These are phyloP conservation scores for Anaspis maculata DNA, from an alignment of 2,888 invertebrate species.

Conservation along the genomic window DNA sequence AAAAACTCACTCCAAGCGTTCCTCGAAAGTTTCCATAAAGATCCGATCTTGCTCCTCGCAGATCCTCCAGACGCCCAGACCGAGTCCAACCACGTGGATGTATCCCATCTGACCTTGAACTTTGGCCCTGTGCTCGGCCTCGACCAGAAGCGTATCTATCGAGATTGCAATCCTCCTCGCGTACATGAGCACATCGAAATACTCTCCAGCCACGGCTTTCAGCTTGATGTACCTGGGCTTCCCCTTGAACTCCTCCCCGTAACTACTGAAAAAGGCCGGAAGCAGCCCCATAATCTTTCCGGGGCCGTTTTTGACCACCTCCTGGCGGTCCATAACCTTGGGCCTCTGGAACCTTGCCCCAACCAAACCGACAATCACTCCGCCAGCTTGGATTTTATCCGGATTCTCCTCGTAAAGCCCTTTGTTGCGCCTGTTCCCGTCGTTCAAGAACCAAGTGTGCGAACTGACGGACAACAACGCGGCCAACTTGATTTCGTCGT, in stretches of 20 bases:
- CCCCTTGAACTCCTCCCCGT: no score
- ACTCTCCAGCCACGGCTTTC: background rate
- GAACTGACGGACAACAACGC: constrained; percentile 53
- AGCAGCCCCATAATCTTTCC: no score
- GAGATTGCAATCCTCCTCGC: constrained; percentile 47
- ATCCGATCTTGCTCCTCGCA: constrained; percentile 54
- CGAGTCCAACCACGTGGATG: constrained; percentile 58
- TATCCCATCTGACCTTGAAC: constrained; percentile 47
- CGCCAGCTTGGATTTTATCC: constrained; percentile 35
- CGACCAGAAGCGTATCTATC: constrained; percentile 54
- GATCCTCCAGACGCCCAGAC: constrained; percentile 58
- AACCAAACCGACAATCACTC: constrained; percentile 44
- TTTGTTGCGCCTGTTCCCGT: constrained; percentile 47
- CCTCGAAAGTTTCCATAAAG: constrained; percentile 55
- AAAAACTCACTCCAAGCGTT: constrained; percentile 45
- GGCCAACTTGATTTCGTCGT: constrained; percentile 57
- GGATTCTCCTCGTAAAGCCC: constrained; percentile 42
- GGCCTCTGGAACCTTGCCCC: constrained; percentile 48
- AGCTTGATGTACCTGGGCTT: no score
- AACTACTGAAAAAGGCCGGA: no score
- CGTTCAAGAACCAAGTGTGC: constrained; percentile 51
- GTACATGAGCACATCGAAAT: constrained; percentile 31
- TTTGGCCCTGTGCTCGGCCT: constrained; percentile 51
- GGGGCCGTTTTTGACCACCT: no score
- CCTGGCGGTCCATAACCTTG: constrained; percentile 53